Percentiles rank a stretch among this genome's conserved stretches.
Conservation (phyloP, 1,140 invertebrate species). For the Drosophila azteca region DNA sequence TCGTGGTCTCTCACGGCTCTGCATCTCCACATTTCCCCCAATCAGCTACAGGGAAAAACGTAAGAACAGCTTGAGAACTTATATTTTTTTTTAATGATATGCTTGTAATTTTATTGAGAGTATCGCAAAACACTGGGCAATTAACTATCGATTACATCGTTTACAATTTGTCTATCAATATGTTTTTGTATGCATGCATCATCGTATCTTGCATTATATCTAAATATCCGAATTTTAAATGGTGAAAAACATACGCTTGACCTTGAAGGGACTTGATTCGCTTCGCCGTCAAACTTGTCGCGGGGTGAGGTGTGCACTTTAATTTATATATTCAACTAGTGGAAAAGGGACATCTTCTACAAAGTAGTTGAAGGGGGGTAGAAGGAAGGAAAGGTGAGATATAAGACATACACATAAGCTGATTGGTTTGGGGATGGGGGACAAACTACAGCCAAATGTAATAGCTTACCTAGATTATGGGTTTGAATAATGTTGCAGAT, state of each 20-base stretch:
- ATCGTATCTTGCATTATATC: constrained; percentile 22
- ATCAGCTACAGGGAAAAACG: too few species aligned
- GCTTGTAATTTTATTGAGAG: constrained; percentile 59
- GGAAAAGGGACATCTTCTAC: too few species aligned
- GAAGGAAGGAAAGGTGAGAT: too few species aligned
- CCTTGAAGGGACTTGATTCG: constrained; percentile 44
- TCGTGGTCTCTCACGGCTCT: too few species aligned
- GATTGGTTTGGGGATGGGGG: too few species aligned
- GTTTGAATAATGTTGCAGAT: constrained; percentile 87
- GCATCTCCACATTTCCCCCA: too few species aligned
- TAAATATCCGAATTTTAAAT: constrained; percentile 25
- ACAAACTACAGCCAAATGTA: constrained; percentile 52
- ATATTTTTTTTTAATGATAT: constrained; percentile 34
- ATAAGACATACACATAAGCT: too few species aligned
- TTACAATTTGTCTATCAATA: constrained; percentile 53
- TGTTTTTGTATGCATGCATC: constrained; percentile 19
- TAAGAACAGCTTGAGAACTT: too few species aligned
- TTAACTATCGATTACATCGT: not conserved
- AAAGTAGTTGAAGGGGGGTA: too few species aligned
- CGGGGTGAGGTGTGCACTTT: constrained; percentile 36
- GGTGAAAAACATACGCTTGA: constrained; percentile 21
- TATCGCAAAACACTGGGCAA: constrained; percentile 32
- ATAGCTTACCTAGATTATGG: constrained; percentile 80
- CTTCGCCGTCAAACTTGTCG: constrained; percentile 32
- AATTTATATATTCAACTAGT: constrained; percentile 9